Base-by-base conservation (phyloP, 35 echinoderm and acorn worm species). In the Nesometra sesokonis region DNA sequence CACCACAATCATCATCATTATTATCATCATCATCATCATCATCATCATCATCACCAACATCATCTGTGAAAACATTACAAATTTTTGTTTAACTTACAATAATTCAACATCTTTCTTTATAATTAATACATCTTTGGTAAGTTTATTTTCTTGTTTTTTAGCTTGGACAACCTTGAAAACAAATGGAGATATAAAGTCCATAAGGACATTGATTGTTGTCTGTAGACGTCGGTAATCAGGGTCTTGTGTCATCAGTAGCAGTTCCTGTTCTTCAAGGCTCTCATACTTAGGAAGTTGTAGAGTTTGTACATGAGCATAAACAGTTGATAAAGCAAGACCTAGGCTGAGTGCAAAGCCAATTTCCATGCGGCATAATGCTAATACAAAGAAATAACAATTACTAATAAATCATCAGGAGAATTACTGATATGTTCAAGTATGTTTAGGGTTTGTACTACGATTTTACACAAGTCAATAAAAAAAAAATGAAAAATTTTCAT, bases 151-250 rank as follows among this genome's bases (percentile, higher is more conserved):
- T 67, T 43, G 39, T 15, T 67, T 67, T 27, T 67, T 11, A 11
- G 52, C 52, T 27, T 67, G 84, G 19, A 87, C 35, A 23, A 93
- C 37, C 23, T 90, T 77, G 34, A 89, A 87, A 34, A 97, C 85
- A 47, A 97, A 87, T 0, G 94, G 90, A 29, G 85, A 82, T 7
- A 93, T 43, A 86, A 96, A 96, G 21, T 97, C 94, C 34, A 97
- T 81, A 34, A 97, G 57, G 34, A 47, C 80, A 19, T 87, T 37
- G 31, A 81, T 77, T 0, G 82, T 97, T 27, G 82, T 86, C 29
- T 92, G 91, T 0, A 97, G 77, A 40, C 77, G 85, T 32, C 80
- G 77, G 23, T 87, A 89, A 35, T 88, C 91, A 21, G 88, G 47
- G 86, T 97, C 94, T 46, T 97, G 91, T 13, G 89, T 78, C 3